Evolutionary conservation across 2,888 invertebrate species (phyloP).

Genomic region (Noctua comes): DNA sequence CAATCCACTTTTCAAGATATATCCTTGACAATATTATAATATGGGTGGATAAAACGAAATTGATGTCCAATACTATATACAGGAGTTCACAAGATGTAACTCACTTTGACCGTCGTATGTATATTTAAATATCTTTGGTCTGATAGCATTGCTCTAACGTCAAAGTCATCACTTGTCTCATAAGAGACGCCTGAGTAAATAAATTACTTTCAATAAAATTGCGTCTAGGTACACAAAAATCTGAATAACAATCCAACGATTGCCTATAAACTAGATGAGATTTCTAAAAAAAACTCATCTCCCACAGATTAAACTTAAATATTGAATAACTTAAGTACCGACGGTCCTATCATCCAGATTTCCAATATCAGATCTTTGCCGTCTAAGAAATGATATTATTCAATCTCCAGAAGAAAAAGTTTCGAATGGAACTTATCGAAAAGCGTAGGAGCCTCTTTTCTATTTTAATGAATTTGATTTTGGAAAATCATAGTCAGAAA

Average conservation of each 20-base stretch:
- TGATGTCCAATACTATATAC: too few species aligned
- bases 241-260: slow-evolving; percentile 37
- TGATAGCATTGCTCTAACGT: neutral
- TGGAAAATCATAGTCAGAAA: slow-evolving; percentile 36
- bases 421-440: slow-evolving; percentile 59
- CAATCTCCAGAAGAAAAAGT: slow-evolving; percentile 66
- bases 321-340: slow-evolving; percentile 65
- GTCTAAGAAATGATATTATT: slow-evolving; percentile 69
- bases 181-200: neutral
- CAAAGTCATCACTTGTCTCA: neutral
- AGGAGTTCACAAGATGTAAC: too few species aligned
- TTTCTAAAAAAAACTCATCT: slow-evolving; percentile 50
- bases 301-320: slow-evolving; percentile 64
- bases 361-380: slow-evolving; percentile 68
- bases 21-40: too few species aligned
- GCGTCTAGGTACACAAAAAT: slow-evolving; percentile 35
- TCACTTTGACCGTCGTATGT: neutral
- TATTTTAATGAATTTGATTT: slow-evolving; percentile 60
- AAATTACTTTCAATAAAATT: neutral
- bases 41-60: too few species aligned
- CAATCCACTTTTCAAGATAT: too few species aligned
- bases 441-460: slow-evolving; percentile 53
- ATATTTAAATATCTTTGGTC: neutral
- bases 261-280: slow-evolving; percentile 47
- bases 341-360: slow-evolving; percentile 62